These are phyloP conservation scores for Drosophila demipolita DNA, from an alignment of 2,888 invertebrate species.

Conservation along the genomic window DNA sequence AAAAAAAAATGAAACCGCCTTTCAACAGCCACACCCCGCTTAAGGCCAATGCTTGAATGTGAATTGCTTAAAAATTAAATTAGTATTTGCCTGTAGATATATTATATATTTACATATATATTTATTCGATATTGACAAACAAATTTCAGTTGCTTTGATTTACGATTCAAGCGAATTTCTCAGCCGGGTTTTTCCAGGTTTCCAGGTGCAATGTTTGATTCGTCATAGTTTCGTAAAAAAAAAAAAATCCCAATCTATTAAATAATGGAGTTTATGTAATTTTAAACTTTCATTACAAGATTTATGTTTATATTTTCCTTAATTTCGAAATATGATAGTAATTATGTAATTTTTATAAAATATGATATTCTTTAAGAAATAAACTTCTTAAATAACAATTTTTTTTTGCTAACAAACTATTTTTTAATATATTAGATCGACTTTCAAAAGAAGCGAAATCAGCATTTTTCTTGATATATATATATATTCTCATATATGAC, in stretches of 20 bases:
- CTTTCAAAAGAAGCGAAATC: background rate
- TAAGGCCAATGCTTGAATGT: slow-evolving; percentile 9
- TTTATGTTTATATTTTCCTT: no score
- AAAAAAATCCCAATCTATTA: background rate
- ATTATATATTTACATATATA: background rate
- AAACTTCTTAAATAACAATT: background rate
- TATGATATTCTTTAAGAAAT: background rate
- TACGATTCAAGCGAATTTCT: background rate
- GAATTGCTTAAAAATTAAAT: slow-evolving; percentile 7
- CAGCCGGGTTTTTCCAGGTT: background rate
- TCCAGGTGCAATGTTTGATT: background rate
- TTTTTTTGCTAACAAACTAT: background rate
- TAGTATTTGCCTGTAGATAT: background rate
- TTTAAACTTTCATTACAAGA: background rate
- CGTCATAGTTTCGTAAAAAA: background rate
- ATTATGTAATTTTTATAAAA: background rate
- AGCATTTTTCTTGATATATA: background rate
- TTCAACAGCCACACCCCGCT: slow-evolving; percentile 21
- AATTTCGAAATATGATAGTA: background rate
- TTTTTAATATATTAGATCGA: background rate
- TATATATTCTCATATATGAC: background rate
- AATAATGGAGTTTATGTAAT: background rate
- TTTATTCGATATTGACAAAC: background rate
- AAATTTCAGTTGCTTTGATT: background rate
- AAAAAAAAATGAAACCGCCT: no score